Conservation (phyloP, 2,888 invertebrate species). For the Drosophila basisetae region DNA sequence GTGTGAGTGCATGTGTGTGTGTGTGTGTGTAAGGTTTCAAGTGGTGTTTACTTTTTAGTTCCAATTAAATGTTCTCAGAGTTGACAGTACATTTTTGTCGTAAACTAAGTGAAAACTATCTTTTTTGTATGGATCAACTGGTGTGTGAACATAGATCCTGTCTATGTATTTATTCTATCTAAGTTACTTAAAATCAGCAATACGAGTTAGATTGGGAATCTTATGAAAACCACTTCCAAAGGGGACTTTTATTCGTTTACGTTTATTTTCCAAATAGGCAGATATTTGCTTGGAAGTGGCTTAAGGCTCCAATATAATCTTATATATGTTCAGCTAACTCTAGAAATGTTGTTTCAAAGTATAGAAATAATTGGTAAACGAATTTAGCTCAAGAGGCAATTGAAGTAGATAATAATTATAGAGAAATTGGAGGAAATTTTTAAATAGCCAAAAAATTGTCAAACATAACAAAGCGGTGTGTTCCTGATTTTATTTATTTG, state of each 20-base stretch:
- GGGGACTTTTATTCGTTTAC: neutral
- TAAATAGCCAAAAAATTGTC: conserved; percentile 32
- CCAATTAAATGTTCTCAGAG: neutral
- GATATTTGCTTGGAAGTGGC: conserved; percentile 3
- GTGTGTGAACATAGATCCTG: neutral
- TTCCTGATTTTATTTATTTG: conserved; percentile 14
- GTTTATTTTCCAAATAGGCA: neutral
- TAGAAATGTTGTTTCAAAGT: conserved; percentile 2
- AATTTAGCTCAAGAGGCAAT: conserved; percentile 30
- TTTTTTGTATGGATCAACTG: neutral
- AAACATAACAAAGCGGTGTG: conserved; percentile 54
- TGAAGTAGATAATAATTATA: conserved; percentile 33
- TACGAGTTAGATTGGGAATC: neutral
- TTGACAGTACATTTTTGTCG: neutral
- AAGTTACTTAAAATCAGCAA: neutral
- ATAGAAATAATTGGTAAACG: neutral
- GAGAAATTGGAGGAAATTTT: conserved; percentile 19
- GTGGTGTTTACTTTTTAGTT: neutral
- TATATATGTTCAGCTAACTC: neutral
- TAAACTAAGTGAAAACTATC: conserved; percentile 3
- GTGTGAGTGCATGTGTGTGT: conserved; percentile 8
- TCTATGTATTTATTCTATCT: neutral
- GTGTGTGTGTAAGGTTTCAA: conserved; percentile 16
- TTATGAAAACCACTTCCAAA: neutral
- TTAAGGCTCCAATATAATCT: neutral